Conservation (phyloP, 2,888 invertebrate species). For the Drosophila hawaiiensis region DNA sequence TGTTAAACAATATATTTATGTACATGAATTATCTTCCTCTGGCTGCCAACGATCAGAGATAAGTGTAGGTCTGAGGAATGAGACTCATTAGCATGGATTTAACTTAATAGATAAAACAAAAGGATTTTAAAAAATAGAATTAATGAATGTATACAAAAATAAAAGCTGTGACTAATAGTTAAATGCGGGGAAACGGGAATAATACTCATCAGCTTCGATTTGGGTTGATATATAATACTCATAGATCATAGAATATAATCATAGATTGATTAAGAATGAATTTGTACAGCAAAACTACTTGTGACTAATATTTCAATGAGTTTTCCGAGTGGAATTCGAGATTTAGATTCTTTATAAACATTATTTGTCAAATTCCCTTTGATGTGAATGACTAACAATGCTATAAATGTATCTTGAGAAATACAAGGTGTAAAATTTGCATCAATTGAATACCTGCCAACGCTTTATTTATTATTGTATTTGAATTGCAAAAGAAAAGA, state of each 20-base stretch:
- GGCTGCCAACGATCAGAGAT: slow-evolving; percentile 42
- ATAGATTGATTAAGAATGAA: background rate
- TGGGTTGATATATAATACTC: background rate
- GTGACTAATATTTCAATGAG: slow-evolving; percentile 1
- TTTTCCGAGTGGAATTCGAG: background rate
- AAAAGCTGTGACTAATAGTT: background rate
- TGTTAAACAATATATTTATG: slow-evolving; percentile 57
- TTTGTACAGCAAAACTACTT: background rate
- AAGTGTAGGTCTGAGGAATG: background rate
- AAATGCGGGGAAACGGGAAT: background rate
- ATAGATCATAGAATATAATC: background rate
- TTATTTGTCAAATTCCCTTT: background rate
- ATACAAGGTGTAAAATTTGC: background rate
- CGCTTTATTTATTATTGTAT: background rate
- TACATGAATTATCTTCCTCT: slow-evolving; percentile 24
- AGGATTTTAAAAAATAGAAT: background rate
- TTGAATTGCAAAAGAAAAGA: background rate
- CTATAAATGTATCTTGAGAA: background rate
- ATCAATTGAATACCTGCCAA: background rate
- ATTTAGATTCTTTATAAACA: background rate
- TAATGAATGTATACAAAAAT: background rate
- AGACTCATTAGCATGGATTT: slow-evolving; percentile 4
- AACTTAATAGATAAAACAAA: background rate
- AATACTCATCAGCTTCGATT: background rate
- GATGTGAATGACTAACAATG: background rate